These are phyloP conservation scores for Tiphia femorata DNA, from an alignment of 2,888 invertebrate species.

Conservation along the genomic window DNA sequence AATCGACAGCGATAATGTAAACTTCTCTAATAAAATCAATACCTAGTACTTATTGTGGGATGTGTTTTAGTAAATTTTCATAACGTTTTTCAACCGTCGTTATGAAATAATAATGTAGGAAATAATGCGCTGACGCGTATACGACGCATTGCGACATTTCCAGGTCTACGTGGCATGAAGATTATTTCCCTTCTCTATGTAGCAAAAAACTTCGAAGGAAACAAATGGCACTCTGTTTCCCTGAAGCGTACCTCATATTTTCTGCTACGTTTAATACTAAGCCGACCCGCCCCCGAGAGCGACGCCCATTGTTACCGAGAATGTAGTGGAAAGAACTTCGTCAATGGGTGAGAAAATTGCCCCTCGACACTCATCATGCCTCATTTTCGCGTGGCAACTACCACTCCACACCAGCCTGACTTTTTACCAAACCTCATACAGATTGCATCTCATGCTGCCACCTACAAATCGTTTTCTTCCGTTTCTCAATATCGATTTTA, in stretches of 20 bases:
- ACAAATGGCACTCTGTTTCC: neutral
- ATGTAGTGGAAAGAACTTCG: slow-evolving; percentile 23
- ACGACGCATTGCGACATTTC: neutral
- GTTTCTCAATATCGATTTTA: too few species aligned
- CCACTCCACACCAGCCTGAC: neutral
- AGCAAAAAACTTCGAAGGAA: neutral
- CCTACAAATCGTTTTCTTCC: too few species aligned
- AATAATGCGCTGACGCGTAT: too few species aligned
- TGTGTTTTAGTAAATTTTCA: too few species aligned
- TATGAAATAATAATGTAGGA: too few species aligned
- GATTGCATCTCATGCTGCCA: too few species aligned
- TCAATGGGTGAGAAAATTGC: slow-evolving; percentile 33
- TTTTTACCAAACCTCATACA: neutral
- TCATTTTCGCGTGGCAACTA: slow-evolving; percentile 6
- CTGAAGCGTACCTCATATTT: slow-evolving; percentile 13
- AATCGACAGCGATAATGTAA: too few species aligned
- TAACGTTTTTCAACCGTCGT: too few species aligned
- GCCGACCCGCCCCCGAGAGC: neutral
- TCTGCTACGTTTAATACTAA: slow-evolving; percentile 12
- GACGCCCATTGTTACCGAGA: slow-evolving; percentile 22
- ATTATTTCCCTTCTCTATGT: slow-evolving; percentile 8
- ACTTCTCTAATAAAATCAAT: too few species aligned
- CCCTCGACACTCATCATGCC: slow-evolving; percentile 10
- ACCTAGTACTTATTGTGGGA: too few species aligned
- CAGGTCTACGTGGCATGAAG: neutral